Evolutionary conservation across 2,113 vertebrate genomes (phyloP).

Genomic region (Tonatia bakeri): DNA sequence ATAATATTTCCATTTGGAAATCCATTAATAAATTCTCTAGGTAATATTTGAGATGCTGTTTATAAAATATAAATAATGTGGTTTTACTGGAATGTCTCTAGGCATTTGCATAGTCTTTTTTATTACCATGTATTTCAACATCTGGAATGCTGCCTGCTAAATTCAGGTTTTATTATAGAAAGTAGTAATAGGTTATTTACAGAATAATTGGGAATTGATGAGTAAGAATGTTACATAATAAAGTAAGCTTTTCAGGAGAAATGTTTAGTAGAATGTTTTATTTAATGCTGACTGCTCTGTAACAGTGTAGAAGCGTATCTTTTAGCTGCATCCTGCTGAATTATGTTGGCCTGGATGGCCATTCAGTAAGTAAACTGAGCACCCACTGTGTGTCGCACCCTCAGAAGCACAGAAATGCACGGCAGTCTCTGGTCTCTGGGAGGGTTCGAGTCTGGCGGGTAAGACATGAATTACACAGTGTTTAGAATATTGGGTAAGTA

Average conservation of each 20-base stretch:
- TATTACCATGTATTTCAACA: slow-evolving; percentile 73
- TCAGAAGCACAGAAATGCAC: neutral
- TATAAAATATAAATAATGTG: slow-evolving; percentile 57
- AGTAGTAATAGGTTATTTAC: slow-evolving; percentile 68
- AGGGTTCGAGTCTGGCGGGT: neutral
- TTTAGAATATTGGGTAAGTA: neutral
- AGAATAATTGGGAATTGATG: slow-evolving; percentile 67
- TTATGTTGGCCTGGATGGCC: neutral
- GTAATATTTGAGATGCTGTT: slow-evolving; percentile 60
- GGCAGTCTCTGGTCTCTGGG: neutral
- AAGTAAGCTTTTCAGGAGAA: slow-evolving; percentile 46
- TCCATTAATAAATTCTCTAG: slow-evolving; percentile 67
- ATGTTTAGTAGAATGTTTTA: slow-evolving; percentile 31
- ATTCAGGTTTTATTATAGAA: slow-evolving; percentile 66
- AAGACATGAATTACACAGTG: neutral
- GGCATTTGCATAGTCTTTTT: slow-evolving; percentile 71
- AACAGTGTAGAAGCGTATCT: neutral
- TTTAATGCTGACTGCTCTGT: neutral
- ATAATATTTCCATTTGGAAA: slow-evolving; percentile 54
- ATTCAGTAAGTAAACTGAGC: neutral
- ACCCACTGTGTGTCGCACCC: neutral
- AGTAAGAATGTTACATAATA: slow-evolving; percentile 65
- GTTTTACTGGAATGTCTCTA: slow-evolving; percentile 54
- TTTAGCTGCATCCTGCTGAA: neutral
- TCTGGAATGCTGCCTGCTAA: slow-evolving; percentile 75